phyloP scores from a whole-genome alignment of 2,113 vertebrate species.

The Myotis yumanensis region DNA sequence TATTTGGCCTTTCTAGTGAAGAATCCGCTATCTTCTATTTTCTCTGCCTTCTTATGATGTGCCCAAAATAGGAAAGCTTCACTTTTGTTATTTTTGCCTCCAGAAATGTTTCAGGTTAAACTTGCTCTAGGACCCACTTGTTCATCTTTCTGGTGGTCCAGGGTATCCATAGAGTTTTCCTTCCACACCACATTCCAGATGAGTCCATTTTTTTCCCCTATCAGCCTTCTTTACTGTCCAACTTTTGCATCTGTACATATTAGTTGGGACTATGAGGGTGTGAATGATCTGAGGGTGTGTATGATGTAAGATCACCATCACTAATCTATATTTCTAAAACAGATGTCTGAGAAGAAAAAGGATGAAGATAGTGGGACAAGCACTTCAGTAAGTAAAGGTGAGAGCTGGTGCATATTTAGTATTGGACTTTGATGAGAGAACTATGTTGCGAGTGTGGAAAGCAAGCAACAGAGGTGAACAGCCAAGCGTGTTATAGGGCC shows the following conservation, averaged over 20 bases:
- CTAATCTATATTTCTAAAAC: constrained; percentile 49
- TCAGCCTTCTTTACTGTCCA: background rate
- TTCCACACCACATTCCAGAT: too few relatives aligned
- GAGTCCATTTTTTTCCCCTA: background rate
- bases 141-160: too few relatives aligned
- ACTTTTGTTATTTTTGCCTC: background rate
- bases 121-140: background rate
- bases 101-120: background rate
- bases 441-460: background rate
- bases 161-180: background rate
- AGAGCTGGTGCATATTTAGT: background rate
- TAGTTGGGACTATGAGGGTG: background rate
- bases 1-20: background rate
- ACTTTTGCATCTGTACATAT: background rate
- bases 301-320: background rate
- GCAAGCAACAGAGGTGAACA: background rate
- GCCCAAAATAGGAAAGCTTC: background rate
- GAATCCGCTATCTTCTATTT: too few relatives aligned
- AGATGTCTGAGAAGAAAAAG: constrained; percentile 62
- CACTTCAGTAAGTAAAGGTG: constrained; percentile 52
- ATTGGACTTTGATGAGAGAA: background rate
- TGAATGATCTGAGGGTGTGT: background rate
- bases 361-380: background rate
- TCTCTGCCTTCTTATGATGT: background rate
- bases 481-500: background rate